Evolutionary conservation across 2,113 vertebrate genomes (phyloP).

Genomic region (Hylia prasina): DNA sequence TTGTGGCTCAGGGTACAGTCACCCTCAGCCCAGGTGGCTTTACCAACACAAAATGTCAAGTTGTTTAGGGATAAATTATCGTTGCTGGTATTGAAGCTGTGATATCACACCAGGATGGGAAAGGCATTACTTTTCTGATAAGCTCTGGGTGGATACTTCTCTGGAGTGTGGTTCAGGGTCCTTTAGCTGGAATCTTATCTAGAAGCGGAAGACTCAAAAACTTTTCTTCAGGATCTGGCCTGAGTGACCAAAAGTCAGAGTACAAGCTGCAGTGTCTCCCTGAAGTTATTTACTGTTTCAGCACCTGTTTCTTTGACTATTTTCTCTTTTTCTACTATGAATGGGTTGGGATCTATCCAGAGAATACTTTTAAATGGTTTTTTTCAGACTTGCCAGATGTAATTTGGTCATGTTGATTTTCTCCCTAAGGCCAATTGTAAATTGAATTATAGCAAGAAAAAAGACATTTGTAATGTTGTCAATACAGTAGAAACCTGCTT

Average conservation of each 20-base stretch:
- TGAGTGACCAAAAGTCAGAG: neutral
- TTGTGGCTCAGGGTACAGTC: neutral
- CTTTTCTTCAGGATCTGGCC: neutral
- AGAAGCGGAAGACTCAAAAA: neutral
- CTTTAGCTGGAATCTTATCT: neutral
- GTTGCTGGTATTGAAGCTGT: neutral
- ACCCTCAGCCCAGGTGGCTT: neutral
- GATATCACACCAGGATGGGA: neutral
- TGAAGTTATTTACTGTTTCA: neutral
- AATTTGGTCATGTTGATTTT: conserved; percentile 32
- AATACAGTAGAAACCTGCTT: neutral
- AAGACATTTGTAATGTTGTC: neutral
- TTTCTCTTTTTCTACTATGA: neutral
- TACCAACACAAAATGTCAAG: neutral
- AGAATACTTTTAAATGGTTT: neutral
- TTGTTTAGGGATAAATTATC: neutral
- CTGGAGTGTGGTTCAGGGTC: neutral
- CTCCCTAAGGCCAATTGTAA: conserved; percentile 5
- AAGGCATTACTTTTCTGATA: neutral
- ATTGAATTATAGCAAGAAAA: conserved; percentile 21
- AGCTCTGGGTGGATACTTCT: neutral
- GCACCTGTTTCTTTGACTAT: neutral
- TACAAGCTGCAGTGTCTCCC: neutral
- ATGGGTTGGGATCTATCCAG: neutral
- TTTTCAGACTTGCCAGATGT: neutral